Conservation (phyloP, 2,888 invertebrate species). For the Colostygia pectinataria region DNA sequence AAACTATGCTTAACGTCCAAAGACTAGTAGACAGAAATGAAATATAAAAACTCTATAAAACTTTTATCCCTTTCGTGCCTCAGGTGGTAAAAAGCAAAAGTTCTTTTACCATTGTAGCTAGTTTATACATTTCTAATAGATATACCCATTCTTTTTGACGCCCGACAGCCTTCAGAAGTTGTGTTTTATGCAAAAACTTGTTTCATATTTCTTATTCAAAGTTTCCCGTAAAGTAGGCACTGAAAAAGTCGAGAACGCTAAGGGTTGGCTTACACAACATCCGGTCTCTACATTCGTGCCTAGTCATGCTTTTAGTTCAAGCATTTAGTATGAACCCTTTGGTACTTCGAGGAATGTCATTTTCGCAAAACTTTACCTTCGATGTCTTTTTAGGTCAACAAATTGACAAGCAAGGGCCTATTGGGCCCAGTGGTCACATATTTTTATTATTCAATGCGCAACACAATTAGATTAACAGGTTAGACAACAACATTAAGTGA, state of each 20-base stretch:
- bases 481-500: too few relatives aligned
- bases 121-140: constrained; percentile 36
- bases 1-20: not conserved
- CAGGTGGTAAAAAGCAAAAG: constrained; percentile 17
- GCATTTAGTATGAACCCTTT: too few relatives aligned
- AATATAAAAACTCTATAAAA: constrained; percentile 2
- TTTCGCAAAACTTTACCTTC: too few relatives aligned
- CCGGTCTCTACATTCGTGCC: too few relatives aligned
- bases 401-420: too few relatives aligned
- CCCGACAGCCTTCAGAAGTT: constrained; percentile 65
- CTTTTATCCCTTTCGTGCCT: constrained; percentile 8
- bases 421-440: too few relatives aligned
- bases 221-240: constrained; percentile 40
- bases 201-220: constrained; percentile 74
- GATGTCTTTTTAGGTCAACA: too few relatives aligned
- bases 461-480: too few relatives aligned
- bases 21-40: not conserved
- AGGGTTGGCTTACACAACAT: not conserved
- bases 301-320: too few relatives aligned
- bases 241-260: constrained; percentile 38
- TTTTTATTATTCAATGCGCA: too few relatives aligned
- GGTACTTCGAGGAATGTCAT: too few relatives aligned
- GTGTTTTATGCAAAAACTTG: constrained; percentile 72
- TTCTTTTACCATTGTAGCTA: constrained; percentile 11
- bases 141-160: constrained; percentile 48